Conservation (phyloP, 1,140 invertebrate genomes). For the Drosophila erecta region DNA sequence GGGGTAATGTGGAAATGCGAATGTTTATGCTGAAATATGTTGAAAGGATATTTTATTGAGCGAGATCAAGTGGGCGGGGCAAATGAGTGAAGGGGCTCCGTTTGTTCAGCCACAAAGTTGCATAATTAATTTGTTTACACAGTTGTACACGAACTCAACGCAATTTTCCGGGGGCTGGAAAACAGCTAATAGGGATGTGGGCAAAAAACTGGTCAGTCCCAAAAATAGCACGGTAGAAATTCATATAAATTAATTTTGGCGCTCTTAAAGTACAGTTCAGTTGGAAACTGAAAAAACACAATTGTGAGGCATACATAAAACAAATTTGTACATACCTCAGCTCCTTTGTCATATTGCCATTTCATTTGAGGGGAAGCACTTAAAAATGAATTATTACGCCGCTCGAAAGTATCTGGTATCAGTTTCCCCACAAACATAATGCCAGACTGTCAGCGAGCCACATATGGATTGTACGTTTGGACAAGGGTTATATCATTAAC, state of each 20-base stretch:
- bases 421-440: background rate
- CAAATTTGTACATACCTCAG: background rate
- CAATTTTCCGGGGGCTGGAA: conserved; percentile 13
- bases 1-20: conserved; percentile 35
- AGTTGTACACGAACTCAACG: conserved; percentile 73
- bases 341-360: background rate
- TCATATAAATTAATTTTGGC: background rate
- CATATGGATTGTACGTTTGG: conserved; percentile 5
- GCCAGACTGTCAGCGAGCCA: conserved; percentile 9
- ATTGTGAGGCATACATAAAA: no score
- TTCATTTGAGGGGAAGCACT: background rate
- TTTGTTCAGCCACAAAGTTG: conserved; percentile 53
- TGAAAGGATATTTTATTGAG: conserved; percentile 71
- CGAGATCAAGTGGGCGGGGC: conserved; percentile 7
- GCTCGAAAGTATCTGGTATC: conserved; percentile 1
- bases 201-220: conserved; percentile 4
- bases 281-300: no score
- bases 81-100: background rate
- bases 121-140: conserved; percentile 84
- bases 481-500: conserved; percentile 64
- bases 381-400: conserved; percentile 7
- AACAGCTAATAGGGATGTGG: conserved; percentile 39
- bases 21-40: conserved; percentile 69
- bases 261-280: background rate
- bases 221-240: background rate